phyloP scores from a whole-genome alignment of 1,140 invertebrate genomes.

The Leptinotarsa lineolata region DNA sequence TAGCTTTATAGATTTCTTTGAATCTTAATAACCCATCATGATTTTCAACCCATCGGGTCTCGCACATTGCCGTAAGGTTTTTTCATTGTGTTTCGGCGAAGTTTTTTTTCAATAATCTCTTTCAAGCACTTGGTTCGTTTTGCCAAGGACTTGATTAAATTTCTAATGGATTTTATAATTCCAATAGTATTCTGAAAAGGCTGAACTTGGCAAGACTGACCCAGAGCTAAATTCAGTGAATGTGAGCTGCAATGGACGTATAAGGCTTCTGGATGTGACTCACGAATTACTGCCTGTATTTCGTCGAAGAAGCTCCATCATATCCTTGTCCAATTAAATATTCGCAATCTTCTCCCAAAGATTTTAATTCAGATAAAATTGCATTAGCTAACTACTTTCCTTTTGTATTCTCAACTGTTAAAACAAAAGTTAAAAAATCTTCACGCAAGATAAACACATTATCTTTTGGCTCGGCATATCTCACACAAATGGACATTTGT shows the following conservation, averaged over 20 bases:
- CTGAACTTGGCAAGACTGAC: constrained; percentile 7
- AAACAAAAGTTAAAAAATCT: constrained; percentile 16
- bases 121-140: constrained; percentile 7
- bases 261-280: neutral
- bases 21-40: no score
- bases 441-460: neutral
- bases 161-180: neutral
- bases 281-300: no score
- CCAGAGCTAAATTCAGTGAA: neutral
- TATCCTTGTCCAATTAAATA: constrained; percentile 8
- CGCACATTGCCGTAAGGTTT: no score
- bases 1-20: no score
- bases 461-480: constrained; percentile 17
- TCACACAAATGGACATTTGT: constrained; percentile 14
- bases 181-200: constrained; percentile 9
- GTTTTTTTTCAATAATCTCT: constrained; percentile 1
- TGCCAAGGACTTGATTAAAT: neutral
- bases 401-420: no score
- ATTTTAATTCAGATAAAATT: neutral
- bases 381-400: neutral
- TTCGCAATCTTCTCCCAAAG: neutral
- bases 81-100: neutral
- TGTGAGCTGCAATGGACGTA: constrained; percentile 16
- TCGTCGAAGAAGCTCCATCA: constrained; percentile 1
- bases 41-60: no score